Percentiles rank a stretch among this genome's conserved stretches.
Conservation (phyloP, 2,888 invertebrate genomes). For the Leptinotarsa juncta region DNA sequence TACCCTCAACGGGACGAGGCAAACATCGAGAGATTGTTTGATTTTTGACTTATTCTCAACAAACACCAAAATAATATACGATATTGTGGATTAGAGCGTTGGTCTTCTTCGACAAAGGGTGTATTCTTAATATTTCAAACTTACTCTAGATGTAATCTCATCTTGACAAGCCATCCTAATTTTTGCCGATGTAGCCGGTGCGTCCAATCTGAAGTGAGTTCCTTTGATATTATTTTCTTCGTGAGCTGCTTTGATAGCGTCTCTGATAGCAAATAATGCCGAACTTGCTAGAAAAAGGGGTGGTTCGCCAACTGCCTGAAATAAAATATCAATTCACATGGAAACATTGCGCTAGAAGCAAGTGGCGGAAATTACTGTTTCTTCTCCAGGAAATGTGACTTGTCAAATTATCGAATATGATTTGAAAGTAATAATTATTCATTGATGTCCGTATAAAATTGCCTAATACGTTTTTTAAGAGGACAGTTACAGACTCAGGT, state of each 20-base stretch:
- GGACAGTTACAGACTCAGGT: too few relatives aligned
- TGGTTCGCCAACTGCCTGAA: constrained; percentile 94
- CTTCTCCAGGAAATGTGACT: too few relatives aligned
- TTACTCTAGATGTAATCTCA: constrained; percentile 81
- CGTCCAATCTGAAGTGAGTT: constrained; percentile 74
- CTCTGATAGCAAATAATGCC: constrained; percentile 89
- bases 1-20: too few relatives aligned
- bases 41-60: too few relatives aligned
- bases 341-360: too few relatives aligned
- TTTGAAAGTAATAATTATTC: too few relatives aligned
- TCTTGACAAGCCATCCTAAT: constrained; percentile 93
- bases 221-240: constrained; percentile 73
- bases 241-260: constrained; percentile 85
- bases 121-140: constrained; percentile 1
- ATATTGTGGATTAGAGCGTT: not conserved
- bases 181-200: constrained; percentile 89
- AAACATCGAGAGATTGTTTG: too few relatives aligned
- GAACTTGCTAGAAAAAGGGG: constrained; percentile 92
- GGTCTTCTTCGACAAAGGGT: not conserved
- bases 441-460: too few relatives aligned
- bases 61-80: too few relatives aligned
- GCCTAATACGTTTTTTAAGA: too few relatives aligned
- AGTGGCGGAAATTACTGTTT: too few relatives aligned
- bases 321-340: not conserved
- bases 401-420: too few relatives aligned